phyloP scores from a whole-genome alignment of 2,888 invertebrate genomes.

The Lasioglossum leucozonium region DNA sequence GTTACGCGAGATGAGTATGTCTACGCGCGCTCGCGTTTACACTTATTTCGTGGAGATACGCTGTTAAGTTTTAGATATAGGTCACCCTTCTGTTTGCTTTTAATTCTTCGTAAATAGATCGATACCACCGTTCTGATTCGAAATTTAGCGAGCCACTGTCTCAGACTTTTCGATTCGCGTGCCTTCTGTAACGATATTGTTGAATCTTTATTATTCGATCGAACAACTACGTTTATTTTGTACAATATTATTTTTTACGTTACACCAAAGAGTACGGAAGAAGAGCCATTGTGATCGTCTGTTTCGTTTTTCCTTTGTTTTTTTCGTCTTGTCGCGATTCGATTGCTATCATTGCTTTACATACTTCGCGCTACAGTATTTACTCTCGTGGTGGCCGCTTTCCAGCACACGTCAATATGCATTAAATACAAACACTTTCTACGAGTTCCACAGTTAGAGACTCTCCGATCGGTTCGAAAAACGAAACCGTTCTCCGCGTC shows the following conservation, averaged over 20 bases:
- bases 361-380: constrained; percentile 7
- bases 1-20: not conserved
- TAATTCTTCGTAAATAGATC: not conserved
- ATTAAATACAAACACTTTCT: not conserved
- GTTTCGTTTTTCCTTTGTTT: constrained; percentile 28
- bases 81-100: not conserved
- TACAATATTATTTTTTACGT: constrained; percentile 30
- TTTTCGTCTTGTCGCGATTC: constrained; percentile 20
- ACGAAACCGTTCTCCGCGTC: constrained; percentile 9
- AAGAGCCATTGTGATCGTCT: constrained; percentile 28
- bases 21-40: not conserved
- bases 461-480: not conserved
- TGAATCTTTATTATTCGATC: constrained; percentile 35
- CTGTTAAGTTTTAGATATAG: constrained; percentile 25
- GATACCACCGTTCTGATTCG: constrained; percentile 1
- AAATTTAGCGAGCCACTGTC: constrained; percentile 15
- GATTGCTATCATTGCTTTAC: constrained; percentile 21
- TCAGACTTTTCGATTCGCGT: constrained; percentile 19
- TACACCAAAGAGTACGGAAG: constrained; percentile 47
- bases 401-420: not conserved
- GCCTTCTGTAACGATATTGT: constrained; percentile 32
- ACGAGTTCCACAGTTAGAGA: not conserved
- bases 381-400: not conserved
- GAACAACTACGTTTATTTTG: constrained; percentile 20
- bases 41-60: not conserved